Conservation (phyloP, 2,888 invertebrate genomes). For the Chironomus tentans region DNA sequence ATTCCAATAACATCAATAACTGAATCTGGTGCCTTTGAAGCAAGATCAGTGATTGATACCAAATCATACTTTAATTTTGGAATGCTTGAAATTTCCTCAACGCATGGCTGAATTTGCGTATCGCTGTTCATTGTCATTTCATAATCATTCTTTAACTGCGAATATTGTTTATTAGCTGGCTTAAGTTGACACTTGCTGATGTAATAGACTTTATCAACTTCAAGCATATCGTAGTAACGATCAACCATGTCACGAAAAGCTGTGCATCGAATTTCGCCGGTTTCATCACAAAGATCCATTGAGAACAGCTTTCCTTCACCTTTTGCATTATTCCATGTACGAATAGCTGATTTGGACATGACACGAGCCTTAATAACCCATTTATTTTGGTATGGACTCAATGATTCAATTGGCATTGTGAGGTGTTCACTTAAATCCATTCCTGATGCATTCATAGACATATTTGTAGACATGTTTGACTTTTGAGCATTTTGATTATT, state of each 20-base stretch:
- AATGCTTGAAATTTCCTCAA: conserved; percentile 52
- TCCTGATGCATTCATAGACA: conserved; percentile 40
- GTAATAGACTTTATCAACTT: conserved; percentile 82
- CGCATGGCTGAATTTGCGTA: conserved; percentile 52
- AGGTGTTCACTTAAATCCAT: conserved; percentile 43
- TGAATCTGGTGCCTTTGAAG: conserved; percentile 54
- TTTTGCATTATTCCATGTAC: conserved; percentile 83
- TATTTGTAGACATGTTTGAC: conserved; percentile 33
- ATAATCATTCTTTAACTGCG: conserved; percentile 81
- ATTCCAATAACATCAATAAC: conserved; percentile 83
- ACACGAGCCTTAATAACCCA: conserved; percentile 91
- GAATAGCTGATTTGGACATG: conserved; percentile 66
- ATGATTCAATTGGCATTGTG: conserved; percentile 68
- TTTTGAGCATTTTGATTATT: conserved; percentile 2
- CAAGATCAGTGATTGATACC: conserved; percentile 63
- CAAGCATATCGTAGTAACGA: conserved; percentile 78
- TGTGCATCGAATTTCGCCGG: conserved; percentile 87
- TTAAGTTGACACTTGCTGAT: conserved; percentile 79
- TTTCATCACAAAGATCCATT: conserved; percentile 86
- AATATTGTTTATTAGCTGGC: conserved; percentile 85
- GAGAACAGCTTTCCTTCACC: conserved; percentile 92
- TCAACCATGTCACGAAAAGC: conserved; percentile 83
- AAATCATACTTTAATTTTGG: conserved; percentile 73
- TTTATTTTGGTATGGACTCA: conserved; percentile 92
- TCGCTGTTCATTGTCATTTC: conserved; percentile 84